These are phyloP conservation scores for Arion vulgaris DNA, from an alignment of 1,140 invertebrate species.

Conservation along the genomic window DNA sequence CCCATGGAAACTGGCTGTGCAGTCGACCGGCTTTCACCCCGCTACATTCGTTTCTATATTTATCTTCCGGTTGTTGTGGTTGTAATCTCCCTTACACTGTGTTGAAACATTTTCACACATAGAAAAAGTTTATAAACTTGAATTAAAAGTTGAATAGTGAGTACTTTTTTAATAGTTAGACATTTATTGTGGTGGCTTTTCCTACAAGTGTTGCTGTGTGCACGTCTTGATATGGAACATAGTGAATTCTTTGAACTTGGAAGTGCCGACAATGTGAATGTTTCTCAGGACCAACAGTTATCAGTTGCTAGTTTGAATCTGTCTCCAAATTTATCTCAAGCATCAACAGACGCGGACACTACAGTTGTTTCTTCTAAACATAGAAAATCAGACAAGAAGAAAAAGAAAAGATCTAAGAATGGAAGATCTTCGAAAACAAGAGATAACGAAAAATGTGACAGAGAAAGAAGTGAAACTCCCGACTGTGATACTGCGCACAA, in stretches of 20 bases:
- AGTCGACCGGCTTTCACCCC: slow-evolving; percentile 39
- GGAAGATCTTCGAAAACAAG: slow-evolving; percentile 38
- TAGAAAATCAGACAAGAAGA: slow-evolving; percentile 49
- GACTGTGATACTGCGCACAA: slow-evolving; percentile 39
- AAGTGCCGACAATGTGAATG: slow-evolving; percentile 39
- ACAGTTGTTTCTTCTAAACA: slow-evolving; percentile 48
- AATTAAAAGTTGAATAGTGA: background rate
- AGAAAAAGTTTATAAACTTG: slow-evolving; percentile 23
- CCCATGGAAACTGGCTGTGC: slow-evolving; percentile 51
- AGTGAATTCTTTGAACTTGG: slow-evolving; percentile 24
- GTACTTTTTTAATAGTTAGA: background rate
- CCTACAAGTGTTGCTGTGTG: background rate
- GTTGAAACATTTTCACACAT: slow-evolving; percentile 37
- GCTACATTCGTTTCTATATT: slow-evolving; percentile 42
- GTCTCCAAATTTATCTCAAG: slow-evolving; percentile 46
- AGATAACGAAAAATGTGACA: slow-evolving; percentile 39
- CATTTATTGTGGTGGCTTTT: background rate
- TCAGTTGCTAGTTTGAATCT: slow-evolving; percentile 38
- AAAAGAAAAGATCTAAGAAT: slow-evolving; percentile 54
- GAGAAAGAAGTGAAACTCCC: slow-evolving; percentile 28
- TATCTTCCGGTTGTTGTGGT: slow-evolving; percentile 46
- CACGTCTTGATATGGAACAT: slow-evolving; percentile 28
- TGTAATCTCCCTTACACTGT: slow-evolving; percentile 27
- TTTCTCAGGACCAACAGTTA: slow-evolving; percentile 54
- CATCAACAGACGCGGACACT: slow-evolving; percentile 35